Evolutionary conservation across 2,113 vertebrate genomes (phyloP).

Genomic region (Amazona guildingii): DNA sequence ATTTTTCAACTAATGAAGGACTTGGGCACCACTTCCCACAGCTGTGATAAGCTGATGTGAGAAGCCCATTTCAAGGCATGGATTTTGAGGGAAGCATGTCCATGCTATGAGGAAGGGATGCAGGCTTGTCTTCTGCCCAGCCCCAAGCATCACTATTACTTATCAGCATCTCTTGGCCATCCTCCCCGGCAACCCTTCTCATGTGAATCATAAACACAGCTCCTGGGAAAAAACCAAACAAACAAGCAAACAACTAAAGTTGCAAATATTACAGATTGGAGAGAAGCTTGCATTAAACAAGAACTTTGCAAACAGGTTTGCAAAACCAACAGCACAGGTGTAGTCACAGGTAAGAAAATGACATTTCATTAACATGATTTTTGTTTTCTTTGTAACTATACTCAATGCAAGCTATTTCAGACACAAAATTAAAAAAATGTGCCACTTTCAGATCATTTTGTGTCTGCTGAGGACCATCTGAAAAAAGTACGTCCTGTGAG

Average conservation of each 20-base stretch:
- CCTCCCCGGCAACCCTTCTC: neutral
- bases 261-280: neutral
- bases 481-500: neutral
- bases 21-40: fast-evolving
- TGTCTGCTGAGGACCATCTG: neutral
- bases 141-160: neutral
- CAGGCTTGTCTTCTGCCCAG: neutral
- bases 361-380: neutral
- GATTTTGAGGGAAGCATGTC: neutral
- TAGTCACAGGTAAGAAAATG: neutral
- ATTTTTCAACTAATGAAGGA: neutral
- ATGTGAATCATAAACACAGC: neutral
- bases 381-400: neutral
- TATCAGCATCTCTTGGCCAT: neutral
- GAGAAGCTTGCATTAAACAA: neutral
- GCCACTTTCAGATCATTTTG: neutral
- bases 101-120: neutral
- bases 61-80: neutral
- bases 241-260: neutral
- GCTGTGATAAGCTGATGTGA: fast-evolving
- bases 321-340: neutral
- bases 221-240: too few relatives aligned
- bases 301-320: neutral
- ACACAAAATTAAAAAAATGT: neutral
- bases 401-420: neutral